A percentile compares a stretch with the other conserved stretches of the same genome.
Conservation (phyloP, 2,888 invertebrate species). For the Allophyes oxyacanthae region DNA sequence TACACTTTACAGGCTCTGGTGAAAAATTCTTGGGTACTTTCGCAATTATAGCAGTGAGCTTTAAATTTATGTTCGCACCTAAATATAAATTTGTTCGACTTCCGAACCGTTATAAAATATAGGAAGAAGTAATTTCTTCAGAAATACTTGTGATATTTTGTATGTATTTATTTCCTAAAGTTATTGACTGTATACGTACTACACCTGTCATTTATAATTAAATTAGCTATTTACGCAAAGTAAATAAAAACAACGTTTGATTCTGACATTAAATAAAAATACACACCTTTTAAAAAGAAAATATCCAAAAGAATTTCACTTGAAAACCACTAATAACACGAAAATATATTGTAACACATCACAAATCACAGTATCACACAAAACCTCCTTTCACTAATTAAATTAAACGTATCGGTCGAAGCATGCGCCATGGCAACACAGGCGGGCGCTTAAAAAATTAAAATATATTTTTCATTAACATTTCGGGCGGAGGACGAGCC, state of each 20-base stretch:
- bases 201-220: conserved; percentile 52
- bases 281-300: conserved; percentile 66
- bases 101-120: not conserved
- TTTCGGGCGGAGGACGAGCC: conserved; percentile 72
- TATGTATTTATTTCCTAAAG: conserved; percentile 28
- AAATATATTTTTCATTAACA: conserved; percentile 52
- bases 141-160: not conserved
- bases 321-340: conserved; percentile 55
- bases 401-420: conserved; percentile 79
- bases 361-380: conserved; percentile 80
- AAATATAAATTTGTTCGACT: no score
- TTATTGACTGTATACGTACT: conserved; percentile 27
- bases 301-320: conserved; percentile 67
- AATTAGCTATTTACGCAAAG: conserved; percentile 35
- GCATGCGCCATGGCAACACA: conserved; percentile 81
- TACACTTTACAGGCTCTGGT: no score
- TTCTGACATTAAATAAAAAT: conserved; percentile 6
- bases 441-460: conserved; percentile 48
- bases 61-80: no score
- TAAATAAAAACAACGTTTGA: conserved; percentile 4
- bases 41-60: no score
- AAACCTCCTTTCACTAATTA: conserved; percentile 81
- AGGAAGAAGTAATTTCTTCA: not conserved
- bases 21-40: no score
- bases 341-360: conserved; percentile 71